Base-by-base conservation (phyloP, 2,888 invertebrate genomes). In the Ectemnius continuus region DNA sequence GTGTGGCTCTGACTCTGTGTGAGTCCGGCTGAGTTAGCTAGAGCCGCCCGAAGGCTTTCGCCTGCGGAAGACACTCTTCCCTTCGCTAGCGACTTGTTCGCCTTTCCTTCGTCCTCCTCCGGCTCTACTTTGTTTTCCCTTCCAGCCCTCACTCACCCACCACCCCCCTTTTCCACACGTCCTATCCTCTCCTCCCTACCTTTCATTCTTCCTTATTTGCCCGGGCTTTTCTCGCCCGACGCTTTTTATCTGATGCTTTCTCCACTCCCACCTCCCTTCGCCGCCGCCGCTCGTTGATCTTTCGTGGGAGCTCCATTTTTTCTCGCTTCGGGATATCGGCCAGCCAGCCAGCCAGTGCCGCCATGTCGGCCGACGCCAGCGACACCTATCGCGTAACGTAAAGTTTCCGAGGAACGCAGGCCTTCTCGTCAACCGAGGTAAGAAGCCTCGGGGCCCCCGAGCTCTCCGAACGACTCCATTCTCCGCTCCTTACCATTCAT, bases 391-490 rank as follows among this genome's bases (percentile, higher is more conserved):
- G 11, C 36, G 36, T 36, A 36, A 36, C 52, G 63, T 64, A 20
- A 61, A 62, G 70, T 59, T 59, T 68, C 60, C 26, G 47, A 61
- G 52, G 14, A 56, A 64, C 69, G 60, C n/a, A n/a, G 59, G 48
- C 52, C 65, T 67, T 28, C 48, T 13, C 58, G 58, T 18, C 56
- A 52, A 76, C 74, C 36, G 5, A 36, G 36, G 52, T 52, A 16
- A 52, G n/a, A 16, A 14, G 52, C 52, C n/a, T 52, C n/a, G 6
- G 3, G 14, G 8, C 52, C 82, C 80, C 76, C 26, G 75, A 73
- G 82, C 85, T 79, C 73, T 76, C 66, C 75, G 75, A 82, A 83
- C 82, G 81, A 85, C 85, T 62, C 67, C 60, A 67, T 65, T 66
- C 65, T 47, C 45, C 52, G 63, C 61, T 28, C 52, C 48, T 72